Evolutionary conservation across 2,888 invertebrate species (phyloP), one percentile per base, ranked within the genome.

Genomic region (Phortica okadai): DNA sequence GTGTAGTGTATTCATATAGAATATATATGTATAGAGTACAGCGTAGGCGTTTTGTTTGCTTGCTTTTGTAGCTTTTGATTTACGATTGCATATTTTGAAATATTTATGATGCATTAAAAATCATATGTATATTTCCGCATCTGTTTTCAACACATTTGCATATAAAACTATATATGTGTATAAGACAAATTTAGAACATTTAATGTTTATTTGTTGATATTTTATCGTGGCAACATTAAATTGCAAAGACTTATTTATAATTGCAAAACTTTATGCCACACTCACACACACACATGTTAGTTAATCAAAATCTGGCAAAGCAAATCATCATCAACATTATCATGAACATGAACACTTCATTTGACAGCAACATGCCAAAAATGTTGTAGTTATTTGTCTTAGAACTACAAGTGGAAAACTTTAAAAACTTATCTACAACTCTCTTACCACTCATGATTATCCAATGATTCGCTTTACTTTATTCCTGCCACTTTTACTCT

Each of bases 1-100:
- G 0, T 1, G 33, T 33, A 33, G 33, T 1, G 33, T 33, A 33
- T 33, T 4, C 4, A 33, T 33, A 33, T 33, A 33, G 33, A 33
- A 33, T 33, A 33, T 5, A 33, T 33, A 33, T 1, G 33, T 33
- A 33, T 33, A 33, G 4, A 33, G 33, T 33, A 14, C 56, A n/a
- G 21, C 70, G 54, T 54, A 70, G 50, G 54, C 70, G 25, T 70
- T 66, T 45, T n/a, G 21, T 54, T 54, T 70, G 33, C 16, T 33
- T 14, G 50, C 25, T 44, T 50, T 45, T n/a, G 45, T 14, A 25
- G n/a, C 69, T 25, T 59, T 73, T 73, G 62, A 73, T 73, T 73
- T 85, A 85, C 82, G 79, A 77, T 79, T 79, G 77, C 82, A 83
- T 80, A 84, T 84, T 33, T 83, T 75, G 41, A 82, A 80, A 84